Percentiles rank a stretch among this genome's conserved stretches.
phyloP scores from a whole-genome alignment of 2,113 vertebrate species.

The Tricholaema leucomelas region DNA sequence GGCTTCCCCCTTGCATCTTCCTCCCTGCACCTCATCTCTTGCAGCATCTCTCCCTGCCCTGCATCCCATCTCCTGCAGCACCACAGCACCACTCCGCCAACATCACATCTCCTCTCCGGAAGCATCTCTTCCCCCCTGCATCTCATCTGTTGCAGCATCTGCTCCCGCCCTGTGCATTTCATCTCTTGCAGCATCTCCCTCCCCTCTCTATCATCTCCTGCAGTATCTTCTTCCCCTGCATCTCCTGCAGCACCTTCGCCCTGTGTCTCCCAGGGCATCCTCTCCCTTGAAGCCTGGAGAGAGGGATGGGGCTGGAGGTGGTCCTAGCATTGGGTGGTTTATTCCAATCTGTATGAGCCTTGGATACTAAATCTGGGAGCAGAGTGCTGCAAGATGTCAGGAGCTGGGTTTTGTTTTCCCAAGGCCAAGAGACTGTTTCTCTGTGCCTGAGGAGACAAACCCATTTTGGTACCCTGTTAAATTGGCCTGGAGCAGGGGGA shows the following conservation, averaged over 20 bases:
- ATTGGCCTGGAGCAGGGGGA: not conserved
- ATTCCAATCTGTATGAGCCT: not conserved
- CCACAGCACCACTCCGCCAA: no score
- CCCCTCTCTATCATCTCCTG: not conserved
- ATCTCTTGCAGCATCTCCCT: not conserved
- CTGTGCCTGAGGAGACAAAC: not conserved
- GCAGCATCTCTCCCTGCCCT: not conserved
- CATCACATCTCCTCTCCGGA: not conserved
- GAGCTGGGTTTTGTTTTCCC: not conserved
- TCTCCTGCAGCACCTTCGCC: not conserved
- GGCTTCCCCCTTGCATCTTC: not conserved
- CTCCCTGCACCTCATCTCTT: not conserved
- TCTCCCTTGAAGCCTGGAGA: not conserved
- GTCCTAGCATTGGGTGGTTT: not conserved
- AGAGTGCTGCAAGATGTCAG: not conserved
- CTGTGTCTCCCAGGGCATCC: no score
- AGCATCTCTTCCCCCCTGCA: not conserved
- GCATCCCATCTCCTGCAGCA: no score
- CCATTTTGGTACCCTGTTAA: accelerated
- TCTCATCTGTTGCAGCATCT: no score
- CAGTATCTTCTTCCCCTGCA: not conserved
- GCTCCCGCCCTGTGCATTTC: not conserved
- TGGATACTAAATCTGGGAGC: not conserved
- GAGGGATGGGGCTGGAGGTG: not conserved
- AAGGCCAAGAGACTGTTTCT: not conserved